phyloP scores from a whole-genome alignment of 2,888 invertebrate species.

The Lomographa bimaculata region DNA sequence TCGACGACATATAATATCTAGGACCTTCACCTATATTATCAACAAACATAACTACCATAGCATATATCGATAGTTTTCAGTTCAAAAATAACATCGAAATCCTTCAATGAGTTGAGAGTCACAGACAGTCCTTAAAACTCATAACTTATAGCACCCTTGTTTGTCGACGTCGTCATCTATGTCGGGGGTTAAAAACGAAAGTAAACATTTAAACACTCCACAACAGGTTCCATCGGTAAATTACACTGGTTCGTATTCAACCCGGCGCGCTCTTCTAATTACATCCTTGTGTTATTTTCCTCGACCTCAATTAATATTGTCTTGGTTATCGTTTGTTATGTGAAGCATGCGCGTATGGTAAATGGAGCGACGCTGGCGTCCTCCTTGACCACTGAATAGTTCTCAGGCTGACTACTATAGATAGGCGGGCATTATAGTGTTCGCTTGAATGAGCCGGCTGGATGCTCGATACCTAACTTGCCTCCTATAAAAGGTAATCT shows the following conservation, averaged over 20 bases:
- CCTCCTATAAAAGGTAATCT: conserved; percentile 15
- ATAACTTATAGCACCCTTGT: no score
- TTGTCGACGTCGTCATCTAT: no score
- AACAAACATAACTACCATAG: no score
- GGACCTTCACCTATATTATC: no score
- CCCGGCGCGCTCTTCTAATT: conserved; percentile 21
- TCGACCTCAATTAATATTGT: conserved; percentile 34
- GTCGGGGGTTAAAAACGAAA: no score
- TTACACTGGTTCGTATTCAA: conserved; percentile 20
- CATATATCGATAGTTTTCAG: no score
- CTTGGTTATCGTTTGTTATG: conserved; percentile 43
- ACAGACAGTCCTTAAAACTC: no score
- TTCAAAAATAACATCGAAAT: no score
- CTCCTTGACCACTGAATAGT: conserved; percentile 69
- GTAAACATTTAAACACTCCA: conserved; percentile 7
- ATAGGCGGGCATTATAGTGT: conserved; percentile 41
- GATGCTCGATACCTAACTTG: conserved; percentile 12
- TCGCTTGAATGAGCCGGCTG: conserved; percentile 35
- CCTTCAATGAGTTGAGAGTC: no score
- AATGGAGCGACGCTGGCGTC: conserved; percentile 68
- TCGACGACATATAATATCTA: no score
- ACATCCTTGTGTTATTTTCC: conserved; percentile 25
- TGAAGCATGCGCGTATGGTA: conserved; percentile 65
- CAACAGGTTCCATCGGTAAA: conserved; percentile 11
- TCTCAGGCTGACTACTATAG: conserved; percentile 52